Evolutionary conservation across 2,113 vertebrate genomes (phyloP).

Genomic region (Pardalotus punctatus): DNA sequence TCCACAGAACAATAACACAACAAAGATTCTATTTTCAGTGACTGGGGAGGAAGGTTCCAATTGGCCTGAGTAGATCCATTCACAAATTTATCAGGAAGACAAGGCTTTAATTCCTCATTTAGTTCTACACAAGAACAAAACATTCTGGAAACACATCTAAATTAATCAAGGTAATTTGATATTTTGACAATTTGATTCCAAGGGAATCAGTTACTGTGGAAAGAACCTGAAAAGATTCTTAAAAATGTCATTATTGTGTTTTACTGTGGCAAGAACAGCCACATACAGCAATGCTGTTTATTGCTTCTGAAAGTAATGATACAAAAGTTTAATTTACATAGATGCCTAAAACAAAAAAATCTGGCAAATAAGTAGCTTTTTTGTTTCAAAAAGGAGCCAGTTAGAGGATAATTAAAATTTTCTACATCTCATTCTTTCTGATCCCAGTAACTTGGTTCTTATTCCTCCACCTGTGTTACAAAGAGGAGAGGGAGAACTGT

Average conservation of each 20-base stretch:
- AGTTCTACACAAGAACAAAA: neutral
- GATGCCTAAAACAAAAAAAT: neutral
- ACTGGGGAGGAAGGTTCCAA: neutral
- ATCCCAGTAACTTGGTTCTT: neutral
- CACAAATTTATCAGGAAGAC: neutral
- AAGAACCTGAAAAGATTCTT: neutral
- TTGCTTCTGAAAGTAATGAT: neutral
- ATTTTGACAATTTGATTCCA: neutral
- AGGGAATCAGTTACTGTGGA: neutral
- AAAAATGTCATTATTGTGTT: neutral
- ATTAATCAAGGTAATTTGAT: neutral
- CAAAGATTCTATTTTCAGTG: neutral
- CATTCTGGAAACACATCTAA: neutral
- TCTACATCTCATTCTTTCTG: neutral
- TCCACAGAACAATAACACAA: neutral
- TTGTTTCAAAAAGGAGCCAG: neutral
- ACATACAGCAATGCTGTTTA: neutral
- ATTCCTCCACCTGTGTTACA: neutral
- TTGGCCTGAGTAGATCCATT: neutral
- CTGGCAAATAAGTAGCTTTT: neutral
- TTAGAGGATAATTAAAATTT: neutral
- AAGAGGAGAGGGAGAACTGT: neutral
- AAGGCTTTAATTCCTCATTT: neutral
- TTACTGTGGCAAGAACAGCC: neutral
- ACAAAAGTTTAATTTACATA: neutral